Evolutionary conservation across 2,888 invertebrate species (phyloP).

Genomic region (Cheilosia grossa): DNA sequence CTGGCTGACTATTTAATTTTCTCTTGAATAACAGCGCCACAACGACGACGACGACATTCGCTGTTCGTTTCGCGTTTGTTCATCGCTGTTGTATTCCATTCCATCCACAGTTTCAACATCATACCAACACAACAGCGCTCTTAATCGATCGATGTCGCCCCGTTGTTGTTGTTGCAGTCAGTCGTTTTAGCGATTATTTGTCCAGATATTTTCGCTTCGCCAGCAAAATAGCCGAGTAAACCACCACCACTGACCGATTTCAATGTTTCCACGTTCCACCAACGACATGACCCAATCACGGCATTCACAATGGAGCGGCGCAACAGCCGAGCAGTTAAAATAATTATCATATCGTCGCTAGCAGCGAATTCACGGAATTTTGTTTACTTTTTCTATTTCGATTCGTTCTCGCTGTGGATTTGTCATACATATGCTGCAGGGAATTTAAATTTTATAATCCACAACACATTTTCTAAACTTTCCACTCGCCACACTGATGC

Average conservation of each 20-base stretch:
- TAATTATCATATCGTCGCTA: constrained; percentile 34
- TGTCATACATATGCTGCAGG: constrained; percentile 30
- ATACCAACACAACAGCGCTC: constrained; percentile 29
- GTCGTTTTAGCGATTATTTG: constrained; percentile 6
- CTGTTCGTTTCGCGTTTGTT: neutral
- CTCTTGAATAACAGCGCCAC: constrained; percentile 14
- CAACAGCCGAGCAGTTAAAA: constrained; percentile 8
- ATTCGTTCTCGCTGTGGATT: constrained; percentile 17
- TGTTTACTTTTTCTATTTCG: neutral
- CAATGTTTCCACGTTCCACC: constrained; percentile 10
- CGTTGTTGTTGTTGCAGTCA: neutral
- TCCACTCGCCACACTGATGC: constrained; percentile 43
- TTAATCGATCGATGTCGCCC: constrained; percentile 32
- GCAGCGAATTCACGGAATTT: constrained; percentile 18
- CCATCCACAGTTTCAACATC: constrained; percentile 30
- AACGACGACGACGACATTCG: neutral
- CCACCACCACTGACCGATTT: constrained; percentile 15
- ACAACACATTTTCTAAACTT: constrained; percentile 49
- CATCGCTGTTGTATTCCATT: constrained; percentile 6
- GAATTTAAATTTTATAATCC: constrained; percentile 51
- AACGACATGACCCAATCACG: constrained; percentile 25
- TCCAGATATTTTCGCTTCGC: constrained; percentile 26
- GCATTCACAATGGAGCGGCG: constrained; percentile 44
- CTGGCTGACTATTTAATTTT: constrained; percentile 26
- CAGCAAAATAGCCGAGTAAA: constrained; percentile 18